Conservation (phyloP, 2,113 vertebrate genomes). For the Astur gentilis region DNA sequence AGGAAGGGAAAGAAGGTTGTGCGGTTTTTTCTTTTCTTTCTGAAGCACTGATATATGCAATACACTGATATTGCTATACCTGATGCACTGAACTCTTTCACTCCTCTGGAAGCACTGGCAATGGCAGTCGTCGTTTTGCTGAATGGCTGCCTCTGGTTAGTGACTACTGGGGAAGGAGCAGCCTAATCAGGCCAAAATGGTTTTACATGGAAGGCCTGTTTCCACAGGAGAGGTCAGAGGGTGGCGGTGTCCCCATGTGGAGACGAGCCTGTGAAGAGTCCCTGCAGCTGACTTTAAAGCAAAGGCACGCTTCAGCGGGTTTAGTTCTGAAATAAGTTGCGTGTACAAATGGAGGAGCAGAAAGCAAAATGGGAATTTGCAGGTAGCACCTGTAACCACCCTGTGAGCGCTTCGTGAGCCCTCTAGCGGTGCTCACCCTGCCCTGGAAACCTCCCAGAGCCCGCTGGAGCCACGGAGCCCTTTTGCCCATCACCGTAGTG, state of each 20-base stretch:
- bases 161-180: neutral
- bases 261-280: neutral
- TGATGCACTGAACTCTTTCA: neutral
- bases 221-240: neutral
- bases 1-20: neutral
- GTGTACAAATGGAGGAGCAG: neutral
- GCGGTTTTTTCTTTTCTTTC: neutral
- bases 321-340: neutral
- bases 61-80: accelerated
- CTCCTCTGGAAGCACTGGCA: neutral
- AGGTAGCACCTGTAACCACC: neutral
- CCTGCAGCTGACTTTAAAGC: neutral
- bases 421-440: constrained; percentile 19
- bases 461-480: neutral
- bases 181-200: neutral
- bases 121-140: neutral
- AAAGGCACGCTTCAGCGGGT: neutral
- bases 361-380: neutral
- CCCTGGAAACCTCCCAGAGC: neutral
- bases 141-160: neutral
- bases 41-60: neutral
- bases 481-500: accelerated
- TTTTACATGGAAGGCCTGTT: neutral
- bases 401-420: constrained; percentile 12
- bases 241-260: neutral